Conservation (phyloP, 2,888 invertebrate species). For the Cantharis rustica region DNA sequence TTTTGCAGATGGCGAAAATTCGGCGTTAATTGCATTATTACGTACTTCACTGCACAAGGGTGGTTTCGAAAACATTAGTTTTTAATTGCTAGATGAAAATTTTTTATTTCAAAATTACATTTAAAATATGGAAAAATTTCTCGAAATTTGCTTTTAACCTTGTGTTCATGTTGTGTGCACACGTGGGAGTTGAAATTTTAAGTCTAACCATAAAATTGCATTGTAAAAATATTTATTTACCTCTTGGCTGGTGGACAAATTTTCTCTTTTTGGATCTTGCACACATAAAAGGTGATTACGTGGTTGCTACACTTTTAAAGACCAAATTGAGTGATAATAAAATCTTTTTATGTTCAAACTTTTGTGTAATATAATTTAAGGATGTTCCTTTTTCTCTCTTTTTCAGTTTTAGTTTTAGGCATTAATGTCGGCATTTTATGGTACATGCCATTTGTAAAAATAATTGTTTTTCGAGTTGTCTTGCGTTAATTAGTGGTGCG, state of each 20-base stretch:
- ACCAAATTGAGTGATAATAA: slow-evolving; percentile 3
- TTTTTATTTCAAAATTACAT: neutral
- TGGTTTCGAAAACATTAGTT: neutral
- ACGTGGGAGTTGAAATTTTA: neutral
- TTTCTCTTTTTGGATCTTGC: neutral
- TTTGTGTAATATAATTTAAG: neutral
- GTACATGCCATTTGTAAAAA: neutral
- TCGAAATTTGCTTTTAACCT: neutral
- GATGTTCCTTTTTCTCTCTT: neutral
- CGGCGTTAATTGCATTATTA: neutral
- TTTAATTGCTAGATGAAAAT: neutral
- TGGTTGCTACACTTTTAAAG: neutral
- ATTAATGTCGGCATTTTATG: neutral
- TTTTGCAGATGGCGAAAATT: neutral
- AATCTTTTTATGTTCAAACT: slow-evolving; percentile 1
- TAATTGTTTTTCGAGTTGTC: neutral
- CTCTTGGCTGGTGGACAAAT: neutral
- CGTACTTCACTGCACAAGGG: neutral
- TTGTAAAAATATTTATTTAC: neutral
- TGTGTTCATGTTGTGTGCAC: neutral
- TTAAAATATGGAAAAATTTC: no score
- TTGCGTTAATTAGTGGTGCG: neutral
- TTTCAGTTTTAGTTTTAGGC: neutral
- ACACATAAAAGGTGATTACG: slow-evolving; percentile 2
- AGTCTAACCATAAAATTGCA: neutral